These are phyloP conservation scores for Epicampocera succincta DNA, from an alignment of 2,888 invertebrate genomes.

Conservation along the genomic window DNA sequence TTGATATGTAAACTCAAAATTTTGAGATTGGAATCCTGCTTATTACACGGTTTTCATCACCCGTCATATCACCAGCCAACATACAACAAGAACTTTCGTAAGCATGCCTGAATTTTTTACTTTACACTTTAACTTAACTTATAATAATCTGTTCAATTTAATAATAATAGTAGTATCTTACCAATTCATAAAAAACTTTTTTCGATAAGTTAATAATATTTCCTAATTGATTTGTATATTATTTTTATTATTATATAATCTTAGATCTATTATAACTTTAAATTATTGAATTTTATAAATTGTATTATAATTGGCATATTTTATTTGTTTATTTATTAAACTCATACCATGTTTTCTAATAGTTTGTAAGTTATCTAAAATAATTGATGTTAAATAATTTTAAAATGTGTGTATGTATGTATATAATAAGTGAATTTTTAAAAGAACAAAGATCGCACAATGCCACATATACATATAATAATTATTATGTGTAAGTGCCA, in stretches of 20 bases:
- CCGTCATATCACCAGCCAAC: conserved; percentile 1
- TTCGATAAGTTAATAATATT: no score
- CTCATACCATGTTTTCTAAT: conserved; percentile 21
- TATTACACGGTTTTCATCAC: neutral
- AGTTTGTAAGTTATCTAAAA: conserved; percentile 54
- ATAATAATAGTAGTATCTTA: no score
- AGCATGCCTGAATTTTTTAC: conserved; percentile 62
- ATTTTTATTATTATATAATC: neutral
- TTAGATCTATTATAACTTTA: neutral
- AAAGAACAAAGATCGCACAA: conserved; percentile 40
- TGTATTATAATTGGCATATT: conserved; percentile 44
- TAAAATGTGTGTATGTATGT: conserved; percentile 40
- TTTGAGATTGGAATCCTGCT: neutral
- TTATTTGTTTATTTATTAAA: conserved; percentile 48
- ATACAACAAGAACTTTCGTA: conserved; percentile 45
- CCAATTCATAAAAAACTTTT: no score
- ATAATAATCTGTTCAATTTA: neutral
- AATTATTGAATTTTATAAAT: conserved; percentile 30
- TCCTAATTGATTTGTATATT: neutral
- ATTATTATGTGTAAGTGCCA: conserved; percentile 13
- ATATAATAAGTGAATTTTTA: conserved; percentile 64
- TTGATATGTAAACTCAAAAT: neutral
- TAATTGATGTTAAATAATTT: conserved; percentile 66
- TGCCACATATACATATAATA: conserved; percentile 3
- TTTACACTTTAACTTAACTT: conserved; percentile 21